phyloP scores from a whole-genome alignment of 2,888 invertebrate species.

The Lasioglossum morio region DNA sequence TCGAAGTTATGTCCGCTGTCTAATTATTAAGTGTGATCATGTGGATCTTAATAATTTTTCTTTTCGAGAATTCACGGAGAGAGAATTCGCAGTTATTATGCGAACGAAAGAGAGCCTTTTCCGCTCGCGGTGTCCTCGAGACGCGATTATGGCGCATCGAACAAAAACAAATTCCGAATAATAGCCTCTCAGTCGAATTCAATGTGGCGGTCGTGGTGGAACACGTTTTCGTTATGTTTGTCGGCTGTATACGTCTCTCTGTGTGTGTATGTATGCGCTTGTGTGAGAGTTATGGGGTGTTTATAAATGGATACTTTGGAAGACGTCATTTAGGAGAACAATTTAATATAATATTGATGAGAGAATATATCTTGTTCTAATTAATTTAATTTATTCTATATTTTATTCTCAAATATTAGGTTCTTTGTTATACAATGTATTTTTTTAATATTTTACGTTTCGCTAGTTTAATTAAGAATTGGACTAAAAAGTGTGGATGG shows the following conservation, averaged over 20 bases:
- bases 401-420: not conserved
- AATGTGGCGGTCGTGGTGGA: constrained; percentile 54
- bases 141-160: constrained; percentile 70
- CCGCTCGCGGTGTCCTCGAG: constrained; percentile 60
- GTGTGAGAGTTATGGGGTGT: constrained; percentile 23
- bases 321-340: not conserved
- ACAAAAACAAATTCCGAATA: constrained; percentile 74
- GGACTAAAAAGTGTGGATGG: not conserved
- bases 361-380: not conserved
- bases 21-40: too few species aligned
- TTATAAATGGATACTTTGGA: constrained; percentile 23
- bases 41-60: not conserved
- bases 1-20: too few species aligned
- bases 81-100: constrained; percentile 4
- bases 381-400: not conserved
- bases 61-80: constrained; percentile 52
- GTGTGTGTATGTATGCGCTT: too few species aligned
- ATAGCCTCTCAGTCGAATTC: constrained; percentile 70
- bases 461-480: not conserved
- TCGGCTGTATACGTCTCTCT: not conserved
- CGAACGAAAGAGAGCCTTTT: constrained; percentile 42
- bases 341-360: not conserved
- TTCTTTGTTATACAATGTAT: not conserved
- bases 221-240: constrained; percentile 31
- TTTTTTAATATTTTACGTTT: not conserved